Evolutionary conservation across 2,113 vertebrate species (phyloP).

Genomic region (Delphinus delphis): DNA sequence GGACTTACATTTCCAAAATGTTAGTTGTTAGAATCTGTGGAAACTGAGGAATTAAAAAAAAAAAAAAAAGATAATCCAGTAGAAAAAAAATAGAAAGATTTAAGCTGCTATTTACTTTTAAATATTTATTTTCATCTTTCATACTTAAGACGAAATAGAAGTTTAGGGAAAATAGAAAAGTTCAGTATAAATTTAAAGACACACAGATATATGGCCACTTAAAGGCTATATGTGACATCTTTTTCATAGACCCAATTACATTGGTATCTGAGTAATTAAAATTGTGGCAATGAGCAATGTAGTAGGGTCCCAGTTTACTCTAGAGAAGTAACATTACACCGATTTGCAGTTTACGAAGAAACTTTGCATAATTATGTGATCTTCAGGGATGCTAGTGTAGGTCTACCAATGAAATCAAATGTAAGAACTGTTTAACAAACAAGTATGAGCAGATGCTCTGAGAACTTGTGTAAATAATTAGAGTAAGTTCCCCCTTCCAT

Average conservation of each 20-base stretch:
- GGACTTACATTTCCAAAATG: neutral
- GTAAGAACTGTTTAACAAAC: neutral
- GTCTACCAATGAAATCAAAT: neutral
- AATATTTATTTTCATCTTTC: neutral
- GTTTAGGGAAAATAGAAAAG: neutral
- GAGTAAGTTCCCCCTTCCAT: neutral
- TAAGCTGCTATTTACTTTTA: neutral
- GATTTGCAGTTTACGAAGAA: neutral
- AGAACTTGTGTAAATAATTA: neutral
- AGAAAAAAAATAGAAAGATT: neutral
- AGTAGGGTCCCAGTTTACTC: neutral
- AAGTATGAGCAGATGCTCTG: neutral
- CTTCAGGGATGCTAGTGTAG: neutral
- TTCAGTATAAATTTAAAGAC: neutral
- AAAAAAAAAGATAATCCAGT: neutral
- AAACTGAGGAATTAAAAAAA: neutral
- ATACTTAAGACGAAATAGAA: neutral
- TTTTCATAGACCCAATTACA: neutral
- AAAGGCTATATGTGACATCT: neutral
- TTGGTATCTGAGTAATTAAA: slow-evolving; percentile 38
- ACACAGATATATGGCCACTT: neutral
- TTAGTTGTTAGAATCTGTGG: neutral
- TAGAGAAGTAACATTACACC: neutral
- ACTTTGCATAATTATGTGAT: neutral
- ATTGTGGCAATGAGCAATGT: neutral